Evolutionary conservation across 2,888 invertebrate species (phyloP), one percentile per base, ranked within the genome.

Genomic region (Hololepta plana): DNA sequence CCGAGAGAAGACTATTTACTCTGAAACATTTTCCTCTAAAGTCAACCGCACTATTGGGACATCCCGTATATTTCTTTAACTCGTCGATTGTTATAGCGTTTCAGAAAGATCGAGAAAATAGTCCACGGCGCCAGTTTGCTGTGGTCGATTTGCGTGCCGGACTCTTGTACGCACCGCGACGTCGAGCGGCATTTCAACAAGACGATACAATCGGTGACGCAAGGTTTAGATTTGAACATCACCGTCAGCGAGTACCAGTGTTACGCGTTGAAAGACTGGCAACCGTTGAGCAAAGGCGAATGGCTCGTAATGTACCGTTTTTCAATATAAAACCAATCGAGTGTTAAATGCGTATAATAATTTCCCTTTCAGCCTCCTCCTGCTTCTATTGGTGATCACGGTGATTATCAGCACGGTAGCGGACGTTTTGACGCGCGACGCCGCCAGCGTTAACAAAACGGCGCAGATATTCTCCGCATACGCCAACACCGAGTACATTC

Each of bases 131-230:
- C 39, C 15, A 32, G 36, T 27, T 19, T 53, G 12, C 42, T 40
- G 9, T 44, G 53, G 44, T 49, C 57, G 1, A 46, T 56, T 16
- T 59, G 59, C 35, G 33, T 59, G 12, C 60, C 60, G 8, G 43
- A 52, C 14, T 43, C 50, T 3, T 61, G 62, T 36, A 36, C 38
- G 5, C 28, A 41, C 3, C 24, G 37, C 1, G 53, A 56, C 17
- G 38, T 57, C 2, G 33, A 47, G 14, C 27, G 30, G 8, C 46
- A 51, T 32, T 45, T 50, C 29, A 40, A 44, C 15, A 42, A 42
- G 32, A 40, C 39, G 4, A 35, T 50, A 27, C 23, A 33, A 12
- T 35, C 37, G 7, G 20, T 47, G n/a, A 35, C 41, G 6, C 39
- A 47, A 35, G 49, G 48, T 11, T 34, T 51, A 7, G 41, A 45